Conservation (phyloP, 2,113 vertebrate species). For the Erythrocebus patas region DNA sequence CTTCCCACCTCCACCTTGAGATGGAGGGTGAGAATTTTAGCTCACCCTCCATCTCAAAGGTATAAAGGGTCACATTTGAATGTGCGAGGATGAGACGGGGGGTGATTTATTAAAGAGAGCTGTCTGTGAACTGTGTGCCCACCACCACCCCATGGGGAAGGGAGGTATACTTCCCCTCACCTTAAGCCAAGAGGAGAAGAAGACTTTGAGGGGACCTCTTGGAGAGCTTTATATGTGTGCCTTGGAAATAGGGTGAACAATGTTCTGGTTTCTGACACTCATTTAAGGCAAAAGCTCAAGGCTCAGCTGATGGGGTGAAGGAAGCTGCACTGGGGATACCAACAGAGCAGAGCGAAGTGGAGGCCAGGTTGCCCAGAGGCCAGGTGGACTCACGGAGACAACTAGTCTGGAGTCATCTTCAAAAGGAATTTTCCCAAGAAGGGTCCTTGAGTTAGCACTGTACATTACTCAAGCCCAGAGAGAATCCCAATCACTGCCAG, state of each 20-base stretch:
- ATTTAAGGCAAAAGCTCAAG: neutral
- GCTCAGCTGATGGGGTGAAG: neutral
- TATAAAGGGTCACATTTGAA: neutral
- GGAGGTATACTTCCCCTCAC: neutral
- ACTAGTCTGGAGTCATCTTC: neutral
- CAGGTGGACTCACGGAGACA: neutral
- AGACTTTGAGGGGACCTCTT: neutral
- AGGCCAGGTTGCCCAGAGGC: neutral
- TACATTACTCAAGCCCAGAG: neutral
- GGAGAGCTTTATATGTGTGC: neutral
- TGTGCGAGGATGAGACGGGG: neutral
- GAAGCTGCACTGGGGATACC: neutral
- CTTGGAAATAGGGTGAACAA: neutral
- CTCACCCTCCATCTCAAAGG: neutral
- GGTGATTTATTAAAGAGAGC: neutral
- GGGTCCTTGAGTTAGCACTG: neutral
- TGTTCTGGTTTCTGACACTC: neutral
- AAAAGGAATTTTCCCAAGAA: neutral
- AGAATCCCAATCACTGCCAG: neutral
- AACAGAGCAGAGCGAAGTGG: neutral
- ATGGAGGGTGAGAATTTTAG: neutral
- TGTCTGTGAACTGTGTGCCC: neutral
- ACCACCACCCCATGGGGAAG: neutral
- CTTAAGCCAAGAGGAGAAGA: neutral
- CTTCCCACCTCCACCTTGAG: too few species aligned